Evolutionary conservation across 2,797 vertebrate species (phyloP).

Genomic region (Glossophaga mutica): DNA sequence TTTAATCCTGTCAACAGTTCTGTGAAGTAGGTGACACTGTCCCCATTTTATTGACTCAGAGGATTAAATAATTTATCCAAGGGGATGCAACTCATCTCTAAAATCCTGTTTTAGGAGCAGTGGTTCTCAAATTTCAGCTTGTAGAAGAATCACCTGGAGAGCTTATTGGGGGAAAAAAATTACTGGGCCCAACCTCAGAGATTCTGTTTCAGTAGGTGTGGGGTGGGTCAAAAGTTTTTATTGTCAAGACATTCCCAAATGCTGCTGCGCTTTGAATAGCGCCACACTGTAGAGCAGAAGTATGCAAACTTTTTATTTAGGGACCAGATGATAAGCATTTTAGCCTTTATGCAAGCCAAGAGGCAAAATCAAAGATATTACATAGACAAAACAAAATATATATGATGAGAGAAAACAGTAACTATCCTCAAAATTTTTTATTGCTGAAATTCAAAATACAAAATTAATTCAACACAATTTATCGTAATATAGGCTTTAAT

Average conservation of each 20-base stretch:
- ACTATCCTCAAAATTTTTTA: not conserved
- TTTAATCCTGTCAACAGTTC: not conserved
- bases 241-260: not conserved
- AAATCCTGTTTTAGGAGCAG: not conserved
- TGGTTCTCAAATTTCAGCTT: constrained; percentile 5
- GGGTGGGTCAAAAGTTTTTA: not conserved
- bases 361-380: not conserved
- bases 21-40: not conserved
- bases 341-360: not conserved
- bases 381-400: not conserved
- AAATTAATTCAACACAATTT: not conserved
- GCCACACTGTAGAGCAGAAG: not conserved
- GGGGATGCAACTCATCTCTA: not conserved
- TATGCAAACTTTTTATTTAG: not conserved
- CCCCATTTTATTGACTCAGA: constrained; percentile 14
- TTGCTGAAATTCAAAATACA: not conserved
- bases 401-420: not conserved
- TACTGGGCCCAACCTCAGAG: not conserved
- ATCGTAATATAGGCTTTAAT: not conserved
- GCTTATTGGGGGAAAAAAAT: not conserved
- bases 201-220: not conserved
- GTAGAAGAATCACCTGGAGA: not conserved
- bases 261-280: not conserved
- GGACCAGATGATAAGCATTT: constrained; percentile 27
- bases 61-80: not conserved